A percentile compares a stretch with the other conserved stretches of the same genome.
phyloP scores from a whole-genome alignment of 2,888 invertebrate genomes.

The Caenorhabditis macrosperma region DNA sequence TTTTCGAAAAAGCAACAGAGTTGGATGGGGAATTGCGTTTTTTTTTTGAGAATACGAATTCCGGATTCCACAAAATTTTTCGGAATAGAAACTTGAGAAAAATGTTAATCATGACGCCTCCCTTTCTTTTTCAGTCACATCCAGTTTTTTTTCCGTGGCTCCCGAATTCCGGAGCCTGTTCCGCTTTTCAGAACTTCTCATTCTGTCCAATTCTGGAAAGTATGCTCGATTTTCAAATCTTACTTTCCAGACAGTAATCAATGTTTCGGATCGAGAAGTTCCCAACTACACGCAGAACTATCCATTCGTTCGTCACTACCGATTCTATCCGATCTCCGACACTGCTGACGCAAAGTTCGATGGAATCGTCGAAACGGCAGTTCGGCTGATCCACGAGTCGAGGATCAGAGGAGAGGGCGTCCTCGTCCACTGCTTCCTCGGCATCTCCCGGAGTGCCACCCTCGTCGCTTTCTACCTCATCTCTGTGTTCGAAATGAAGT shows the following conservation, averaged over 20 bases:
- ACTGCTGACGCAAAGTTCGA: slow-evolving; percentile 33
- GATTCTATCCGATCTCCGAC: slow-evolving; percentile 50
- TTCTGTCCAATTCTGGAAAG: too few relatives aligned
- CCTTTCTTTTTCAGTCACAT: too few relatives aligned
- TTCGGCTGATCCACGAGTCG: slow-evolving; percentile 40
- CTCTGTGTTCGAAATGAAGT: slow-evolving; percentile 50
- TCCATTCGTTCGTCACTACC: slow-evolving; percentile 32
- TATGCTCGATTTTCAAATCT: too few relatives aligned
- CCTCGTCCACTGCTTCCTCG: slow-evolving; percentile 77
- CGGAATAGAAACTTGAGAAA: too few relatives aligned
- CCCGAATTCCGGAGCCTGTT: too few relatives aligned
- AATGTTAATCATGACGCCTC: too few relatives aligned
- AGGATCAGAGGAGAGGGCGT: slow-evolving; percentile 63
- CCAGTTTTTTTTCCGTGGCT: too few relatives aligned
- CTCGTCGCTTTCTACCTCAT: slow-evolving; percentile 74
- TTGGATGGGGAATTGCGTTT: too few relatives aligned
- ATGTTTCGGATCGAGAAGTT: slow-evolving; percentile 37
- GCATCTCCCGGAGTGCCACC: slow-evolving; percentile 73
- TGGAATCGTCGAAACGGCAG: slow-evolving; percentile 31
- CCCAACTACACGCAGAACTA: slow-evolving; percentile 7
- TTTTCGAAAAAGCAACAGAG: background rate
- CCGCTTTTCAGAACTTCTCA: too few relatives aligned
- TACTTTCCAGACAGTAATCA: slow-evolving; percentile 25
- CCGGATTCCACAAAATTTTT: too few relatives aligned
- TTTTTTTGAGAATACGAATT: too few relatives aligned